Percentiles rank a stretch among this genome's conserved stretches.
These are phyloP conservation scores for Chloropsis hardwickii DNA, from an alignment of 2,113 vertebrate genomes.

Conservation along the genomic window DNA sequence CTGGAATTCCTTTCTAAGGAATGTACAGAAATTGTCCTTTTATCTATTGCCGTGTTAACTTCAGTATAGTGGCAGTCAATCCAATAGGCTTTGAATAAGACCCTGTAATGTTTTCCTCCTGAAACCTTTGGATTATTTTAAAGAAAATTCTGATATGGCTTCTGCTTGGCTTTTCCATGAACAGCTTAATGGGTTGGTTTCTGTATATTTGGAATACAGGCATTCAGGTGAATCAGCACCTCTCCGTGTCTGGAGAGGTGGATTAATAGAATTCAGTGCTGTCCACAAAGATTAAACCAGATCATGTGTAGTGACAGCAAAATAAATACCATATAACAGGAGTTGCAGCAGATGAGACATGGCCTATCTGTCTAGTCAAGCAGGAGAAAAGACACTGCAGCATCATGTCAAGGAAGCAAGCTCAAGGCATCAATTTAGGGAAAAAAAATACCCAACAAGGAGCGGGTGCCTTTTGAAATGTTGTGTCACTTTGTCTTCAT, in stretches of 20 bases:
- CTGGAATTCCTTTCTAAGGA: not conserved
- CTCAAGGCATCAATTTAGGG: not conserved
- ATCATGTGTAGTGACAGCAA: conserved; percentile 20
- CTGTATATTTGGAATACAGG: not conserved
- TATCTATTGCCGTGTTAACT: not conserved
- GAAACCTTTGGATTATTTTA: not conserved
- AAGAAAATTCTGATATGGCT: not conserved
- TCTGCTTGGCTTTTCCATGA: not conserved
- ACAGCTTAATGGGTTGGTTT: not conserved
- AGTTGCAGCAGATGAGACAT: not conserved
- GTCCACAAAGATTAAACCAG: conserved; percentile 18
- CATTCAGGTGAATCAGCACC: not conserved
- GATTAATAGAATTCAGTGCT: conserved; percentile 25
- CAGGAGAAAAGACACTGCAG: conserved; percentile 16
- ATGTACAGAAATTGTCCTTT: not conserved
- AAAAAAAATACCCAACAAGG: not conserved
- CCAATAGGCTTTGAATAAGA: not conserved
- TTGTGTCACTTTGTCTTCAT: not conserved
- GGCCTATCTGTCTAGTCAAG: conserved; percentile 20
- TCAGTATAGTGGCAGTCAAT: not conserved
- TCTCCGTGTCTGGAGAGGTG: not conserved
- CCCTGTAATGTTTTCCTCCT: not conserved
- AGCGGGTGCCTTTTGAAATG: not conserved
- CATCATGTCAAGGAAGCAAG: not conserved
- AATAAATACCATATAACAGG: conserved; percentile 20